Conservation (phyloP, 2,888 invertebrate genomes). For the Arrhopalites spinosus region DNA sequence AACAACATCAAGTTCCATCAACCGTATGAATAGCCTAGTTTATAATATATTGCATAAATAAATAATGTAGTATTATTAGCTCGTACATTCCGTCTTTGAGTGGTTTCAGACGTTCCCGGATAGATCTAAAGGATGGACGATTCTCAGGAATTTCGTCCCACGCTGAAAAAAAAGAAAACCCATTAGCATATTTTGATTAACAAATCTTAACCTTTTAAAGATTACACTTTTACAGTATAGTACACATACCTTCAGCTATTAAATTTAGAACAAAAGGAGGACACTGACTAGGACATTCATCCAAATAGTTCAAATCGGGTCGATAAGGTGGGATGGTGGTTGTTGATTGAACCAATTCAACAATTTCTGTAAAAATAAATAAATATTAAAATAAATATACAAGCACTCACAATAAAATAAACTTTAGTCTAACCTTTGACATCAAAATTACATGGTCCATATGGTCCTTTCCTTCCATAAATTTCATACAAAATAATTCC, state of each 20-base stretch:
- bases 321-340: slow-evolving; percentile 80
- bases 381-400: neutral
- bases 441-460: slow-evolving; percentile 76
- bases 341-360: slow-evolving; percentile 81
- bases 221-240: too few relatives aligned
- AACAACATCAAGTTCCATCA: neutral
- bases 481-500: slow-evolving; percentile 94
- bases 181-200: too few relatives aligned
- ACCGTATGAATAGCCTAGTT: too few relatives aligned
- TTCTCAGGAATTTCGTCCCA: slow-evolving; percentile 82
- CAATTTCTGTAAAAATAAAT: slow-evolving; percentile 70
- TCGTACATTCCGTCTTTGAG: slow-evolving; percentile 89
- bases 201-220: too few relatives aligned
- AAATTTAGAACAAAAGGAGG: slow-evolving; percentile 80
- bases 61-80: neutral
- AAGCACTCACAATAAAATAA: too few relatives aligned
- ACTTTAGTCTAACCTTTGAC: slow-evolving; percentile 81
- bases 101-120: slow-evolving; percentile 76
- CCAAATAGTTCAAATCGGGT: slow-evolving; percentile 74
- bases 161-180: slow-evolving; percentile 41
- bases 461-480: slow-evolving; percentile 87
- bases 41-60: neutral
- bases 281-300: slow-evolving; percentile 73
- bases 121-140: slow-evolving; percentile 79
- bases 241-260: slow-evolving; percentile 68